phyloP scores from a whole-genome alignment of 2,888 invertebrate genomes.

The Aphidoletes aphidimyza region DNA sequence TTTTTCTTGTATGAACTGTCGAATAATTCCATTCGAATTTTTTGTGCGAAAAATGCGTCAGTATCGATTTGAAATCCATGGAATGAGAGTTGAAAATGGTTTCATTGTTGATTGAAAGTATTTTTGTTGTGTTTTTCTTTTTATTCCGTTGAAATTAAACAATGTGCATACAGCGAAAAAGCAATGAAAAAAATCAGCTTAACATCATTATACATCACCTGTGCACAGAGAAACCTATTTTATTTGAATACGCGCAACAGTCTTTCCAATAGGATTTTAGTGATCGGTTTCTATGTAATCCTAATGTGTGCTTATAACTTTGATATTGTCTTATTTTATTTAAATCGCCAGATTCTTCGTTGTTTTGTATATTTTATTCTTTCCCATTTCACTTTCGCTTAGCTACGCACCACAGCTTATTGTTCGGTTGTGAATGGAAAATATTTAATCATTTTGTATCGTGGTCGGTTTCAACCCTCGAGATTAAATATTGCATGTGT shows the following conservation, averaged over 20 bases:
- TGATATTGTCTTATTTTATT: slow-evolving; percentile 12
- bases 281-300: slow-evolving; percentile 32
- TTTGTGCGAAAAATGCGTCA: background rate
- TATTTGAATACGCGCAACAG: background rate
- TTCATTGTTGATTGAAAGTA: background rate
- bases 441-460: slow-evolving; percentile 50
- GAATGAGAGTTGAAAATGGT: background rate
- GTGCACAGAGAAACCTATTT: background rate
- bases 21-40: background rate
- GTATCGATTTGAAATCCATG: background rate
- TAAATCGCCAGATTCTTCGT: no score
- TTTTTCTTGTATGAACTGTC: no score
- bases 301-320: slow-evolving; percentile 25
- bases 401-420: background rate
- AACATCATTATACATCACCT: slow-evolving; percentile 11
- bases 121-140: slow-evolving; percentile 16
- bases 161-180: no score
- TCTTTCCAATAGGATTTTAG: background rate
- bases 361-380: background rate
- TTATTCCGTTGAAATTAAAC: no score
- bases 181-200: slow-evolving; percentile 45
- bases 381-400: background rate
- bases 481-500: background rate
- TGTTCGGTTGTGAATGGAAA: background rate
- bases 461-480: slow-evolving; percentile 42